Percentiles rank a stretch among this genome's conserved stretches.
phyloP scores from a whole-genome alignment of 2,888 invertebrate genomes.

The Dione juno region DNA sequence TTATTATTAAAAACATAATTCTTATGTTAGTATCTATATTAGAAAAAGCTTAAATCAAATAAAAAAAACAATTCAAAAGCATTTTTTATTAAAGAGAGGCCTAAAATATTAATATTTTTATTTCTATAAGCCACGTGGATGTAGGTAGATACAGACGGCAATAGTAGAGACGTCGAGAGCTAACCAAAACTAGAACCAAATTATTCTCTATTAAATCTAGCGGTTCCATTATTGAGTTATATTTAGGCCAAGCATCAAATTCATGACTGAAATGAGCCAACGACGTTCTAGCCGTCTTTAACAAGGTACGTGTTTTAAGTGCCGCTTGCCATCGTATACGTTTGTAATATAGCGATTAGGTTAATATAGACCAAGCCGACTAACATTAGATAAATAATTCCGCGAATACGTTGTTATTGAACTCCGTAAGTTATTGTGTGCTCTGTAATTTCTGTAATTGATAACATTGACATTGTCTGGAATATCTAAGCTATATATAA shows the following conservation, averaged over 20 bases:
- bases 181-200: background rate
- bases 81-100: no score
- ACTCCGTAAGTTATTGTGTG: background rate
- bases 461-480: background rate
- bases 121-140: background rate
- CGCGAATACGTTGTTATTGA: background rate
- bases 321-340: conserved; percentile 27
- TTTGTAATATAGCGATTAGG: conserved; percentile 18
- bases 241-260: conserved; percentile 35
- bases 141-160: background rate
- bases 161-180: background rate
- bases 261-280: conserved; percentile 32
- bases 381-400: conserved; percentile 5
- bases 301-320: conserved; percentile 39
- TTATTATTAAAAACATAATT: background rate
- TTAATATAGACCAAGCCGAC: conserved; percentile 5
- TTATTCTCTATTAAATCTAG: conserved; percentile 1
- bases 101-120: no score
- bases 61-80: no score
- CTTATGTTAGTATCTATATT: background rate
- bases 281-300: conserved; percentile 31
- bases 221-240: conserved; percentile 38
- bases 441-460: background rate
- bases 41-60: no score
- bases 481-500: background rate